Evolutionary conservation across 2,797 vertebrate species (phyloP), one percentile per base, ranked within the genome.

Genomic region (Dendrocincla fuliginosa): DNA sequence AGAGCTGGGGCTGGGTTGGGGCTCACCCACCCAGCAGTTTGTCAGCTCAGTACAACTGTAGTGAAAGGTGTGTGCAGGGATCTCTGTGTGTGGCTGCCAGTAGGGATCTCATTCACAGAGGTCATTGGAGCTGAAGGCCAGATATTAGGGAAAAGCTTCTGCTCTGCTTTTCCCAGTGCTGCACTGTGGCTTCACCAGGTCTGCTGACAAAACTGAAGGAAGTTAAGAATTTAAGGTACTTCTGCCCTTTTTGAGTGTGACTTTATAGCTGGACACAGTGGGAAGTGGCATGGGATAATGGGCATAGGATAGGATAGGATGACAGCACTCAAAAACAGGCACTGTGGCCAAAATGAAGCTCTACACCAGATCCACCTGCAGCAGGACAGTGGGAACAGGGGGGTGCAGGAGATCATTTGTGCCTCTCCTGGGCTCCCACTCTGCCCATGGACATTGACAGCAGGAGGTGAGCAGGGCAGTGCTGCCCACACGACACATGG

Each of bases 401-500:
- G 37, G 9, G 12, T 2, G 71, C 61, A 61, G 80, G 42, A 22
- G 85, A 44, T 57, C 14, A 11, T 10, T 50, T 7, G n/a, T 12
- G 24, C 39, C 53, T 7, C 11, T 15, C 0, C 0, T 4, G 33
- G 63, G 39, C 55, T 76, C 68, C 4, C 0, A 1, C 18, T 6
- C 1, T 6, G 27, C 28, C 9, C 12, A 0, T 3, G 42, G 53
- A 4, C n/a, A 3, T 19, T 17, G 0, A 5, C 39, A 10, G 4
- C 2, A 6, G 0, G 25, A 3, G 12, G 2, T 7, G 41, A 3
- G 67, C 69, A 37, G 60, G 1, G 28, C 68, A 9, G 33, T 1
- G 3, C 39, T 12, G 52, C 61, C 20, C 1, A 28, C 4, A 3
- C 24, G 4, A 1, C 2, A 1, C 30, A 3, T 0, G 5, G 53